A percentile compares a stretch with the other conserved stretches of the same genome.
Evolutionary conservation across 1,140 invertebrate species (phyloP).

Genomic region (Drosophila grimshawi): DNA sequence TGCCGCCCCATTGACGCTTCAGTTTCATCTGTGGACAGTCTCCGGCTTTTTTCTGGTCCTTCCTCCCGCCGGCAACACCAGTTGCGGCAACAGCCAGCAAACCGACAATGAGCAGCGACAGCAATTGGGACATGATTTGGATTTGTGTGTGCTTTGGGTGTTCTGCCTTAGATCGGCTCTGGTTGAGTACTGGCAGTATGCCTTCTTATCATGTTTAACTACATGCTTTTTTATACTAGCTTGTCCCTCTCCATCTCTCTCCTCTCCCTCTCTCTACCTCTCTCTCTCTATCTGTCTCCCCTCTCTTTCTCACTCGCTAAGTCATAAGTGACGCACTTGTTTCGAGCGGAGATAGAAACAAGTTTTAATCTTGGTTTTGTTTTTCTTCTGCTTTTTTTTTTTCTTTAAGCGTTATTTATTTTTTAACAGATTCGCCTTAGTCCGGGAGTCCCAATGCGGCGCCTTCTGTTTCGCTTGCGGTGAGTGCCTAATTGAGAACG

Average conservation of each 20-base stretch:
- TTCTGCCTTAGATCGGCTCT: neutral
- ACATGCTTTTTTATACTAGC: slow-evolving; percentile 25
- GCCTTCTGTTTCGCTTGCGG: neutral
- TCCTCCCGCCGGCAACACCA: slow-evolving; percentile 7
- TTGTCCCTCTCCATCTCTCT: neutral
- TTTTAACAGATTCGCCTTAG: neutral
- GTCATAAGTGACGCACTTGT: slow-evolving; percentile 16
- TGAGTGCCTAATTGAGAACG: neutral
- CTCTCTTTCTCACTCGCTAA: neutral
- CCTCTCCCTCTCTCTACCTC: neutral
- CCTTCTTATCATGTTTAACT: slow-evolving; percentile 21
- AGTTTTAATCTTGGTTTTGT: slow-evolving; percentile 29
- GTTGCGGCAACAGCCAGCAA: neutral
- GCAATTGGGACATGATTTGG: neutral
- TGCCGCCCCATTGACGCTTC: slow-evolving; percentile 81
- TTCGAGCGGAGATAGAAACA: slow-evolving; percentile 10
- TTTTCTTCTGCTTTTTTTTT: neutral
- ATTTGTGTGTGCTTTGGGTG: too few species aligned
- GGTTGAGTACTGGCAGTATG: neutral
- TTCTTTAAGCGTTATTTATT: neutral
- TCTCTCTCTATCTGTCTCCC: neutral
- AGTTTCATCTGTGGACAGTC: slow-evolving; percentile 74
- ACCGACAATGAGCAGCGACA: slow-evolving; percentile 1
- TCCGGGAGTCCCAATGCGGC: slow-evolving; percentile 21
- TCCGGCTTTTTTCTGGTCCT: slow-evolving; percentile 22